phyloP scores from a whole-genome alignment of 2,888 invertebrate genomes.

The Nebria salina region DNA sequence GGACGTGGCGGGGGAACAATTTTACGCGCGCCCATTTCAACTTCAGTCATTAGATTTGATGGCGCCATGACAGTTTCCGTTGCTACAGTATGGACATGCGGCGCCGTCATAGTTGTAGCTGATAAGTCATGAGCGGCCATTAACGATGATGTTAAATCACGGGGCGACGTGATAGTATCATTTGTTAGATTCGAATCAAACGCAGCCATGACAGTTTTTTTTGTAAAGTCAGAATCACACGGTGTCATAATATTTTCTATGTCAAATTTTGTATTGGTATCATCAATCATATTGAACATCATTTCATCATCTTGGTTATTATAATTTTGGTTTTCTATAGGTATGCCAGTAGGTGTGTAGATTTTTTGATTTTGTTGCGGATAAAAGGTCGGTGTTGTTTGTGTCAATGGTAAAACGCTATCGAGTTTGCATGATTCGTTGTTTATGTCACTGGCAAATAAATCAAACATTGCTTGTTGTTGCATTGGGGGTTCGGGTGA shows the following conservation, averaged over 20 bases:
- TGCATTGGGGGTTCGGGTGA: slow-evolving; percentile 53
- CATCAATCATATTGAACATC: background rate
- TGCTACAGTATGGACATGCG: background rate
- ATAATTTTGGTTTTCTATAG: background rate
- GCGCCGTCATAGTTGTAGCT: too few relatives aligned
- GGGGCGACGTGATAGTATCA: background rate
- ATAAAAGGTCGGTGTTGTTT: slow-evolving; percentile 8
- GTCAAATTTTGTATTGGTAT: background rate
- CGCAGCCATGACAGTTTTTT: background rate
- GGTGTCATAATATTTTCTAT: background rate
- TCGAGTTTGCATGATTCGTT: slow-evolving; percentile 12
- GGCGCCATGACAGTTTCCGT: background rate
- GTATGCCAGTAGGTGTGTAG: background rate
- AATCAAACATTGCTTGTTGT: slow-evolving; percentile 14
- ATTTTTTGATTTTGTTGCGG: background rate
- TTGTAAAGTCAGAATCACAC: background rate
- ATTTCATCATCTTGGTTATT: background rate
- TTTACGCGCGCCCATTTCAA: slow-evolving; percentile 3
- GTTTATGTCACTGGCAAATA: slow-evolving; percentile 50
- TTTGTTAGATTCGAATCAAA: background rate
- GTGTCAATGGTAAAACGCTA: slow-evolving; percentile 23
- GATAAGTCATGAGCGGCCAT: background rate
- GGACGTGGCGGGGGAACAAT: slow-evolving; percentile 55
- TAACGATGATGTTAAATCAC: background rate
- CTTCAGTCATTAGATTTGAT: background rate